Percentiles rank a stretch among this genome's conserved stretches.
Evolutionary conservation across 2,888 invertebrate species (phyloP).

Genomic region (Phengaris alcon): DNA sequence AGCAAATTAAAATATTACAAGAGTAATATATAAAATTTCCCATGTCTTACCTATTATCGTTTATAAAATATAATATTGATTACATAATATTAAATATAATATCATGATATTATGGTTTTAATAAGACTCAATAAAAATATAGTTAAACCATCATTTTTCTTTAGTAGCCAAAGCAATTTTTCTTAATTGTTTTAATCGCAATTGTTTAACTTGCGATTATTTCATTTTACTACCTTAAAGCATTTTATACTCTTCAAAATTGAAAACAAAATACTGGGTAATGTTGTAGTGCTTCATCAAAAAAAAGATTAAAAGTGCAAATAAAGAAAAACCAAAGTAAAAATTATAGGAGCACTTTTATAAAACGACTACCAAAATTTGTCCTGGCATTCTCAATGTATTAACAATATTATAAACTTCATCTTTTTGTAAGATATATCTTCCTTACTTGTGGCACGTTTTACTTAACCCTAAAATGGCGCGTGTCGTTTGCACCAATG

Average conservation of each 20-base stretch:
- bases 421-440: neutral
- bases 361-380: neutral
- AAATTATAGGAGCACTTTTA: neutral
- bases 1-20: neutral
- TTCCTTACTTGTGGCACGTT: conserved; percentile 6
- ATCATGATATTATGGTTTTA: neutral
- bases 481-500: neutral
- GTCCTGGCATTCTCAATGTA: neutral
- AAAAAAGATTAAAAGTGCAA: neutral
- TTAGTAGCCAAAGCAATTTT: neutral
- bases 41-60: neutral
- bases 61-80: neutral
- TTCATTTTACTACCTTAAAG: neutral
- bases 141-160: neutral
- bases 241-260: conserved; percentile 1
- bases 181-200: neutral
- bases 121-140: neutral
- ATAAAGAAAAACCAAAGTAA: neutral
- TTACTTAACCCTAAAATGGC: conserved; percentile 16
- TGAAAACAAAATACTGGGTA: conserved; percentile 14
- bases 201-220: neutral
- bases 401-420: neutral
- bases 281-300: neutral
- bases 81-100: neutral
- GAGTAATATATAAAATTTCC: neutral